Conservation (phyloP, 2,888 invertebrate genomes). For the Agrotis ipsilon region DNA sequence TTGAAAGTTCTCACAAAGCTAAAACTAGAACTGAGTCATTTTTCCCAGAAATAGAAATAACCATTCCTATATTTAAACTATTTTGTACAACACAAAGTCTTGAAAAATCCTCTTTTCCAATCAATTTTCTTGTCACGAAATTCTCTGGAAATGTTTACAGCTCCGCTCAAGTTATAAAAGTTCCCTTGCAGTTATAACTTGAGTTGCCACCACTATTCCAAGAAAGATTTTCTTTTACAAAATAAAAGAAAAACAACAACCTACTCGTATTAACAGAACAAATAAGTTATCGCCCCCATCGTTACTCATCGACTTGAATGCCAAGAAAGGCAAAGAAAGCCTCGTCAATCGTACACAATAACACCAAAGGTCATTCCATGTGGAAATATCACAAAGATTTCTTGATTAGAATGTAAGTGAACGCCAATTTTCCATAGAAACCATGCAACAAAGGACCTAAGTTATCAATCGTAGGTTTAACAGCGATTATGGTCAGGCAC, state of each 20-base stretch:
- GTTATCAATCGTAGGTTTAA: conserved; percentile 52
- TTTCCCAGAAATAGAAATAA: too few species aligned
- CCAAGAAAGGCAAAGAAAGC: conserved; percentile 29
- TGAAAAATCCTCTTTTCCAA: background rate
- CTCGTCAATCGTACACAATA: conserved; percentile 33
- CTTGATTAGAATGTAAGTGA: conserved; percentile 55
- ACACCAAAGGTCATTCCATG: conserved; percentile 60
- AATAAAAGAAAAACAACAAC: conserved; percentile 8
- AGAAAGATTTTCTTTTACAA: background rate
- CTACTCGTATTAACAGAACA: conserved; percentile 1
- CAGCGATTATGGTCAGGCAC: conserved; percentile 52
- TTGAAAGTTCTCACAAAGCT: background rate
- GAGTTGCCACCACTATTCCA: background rate
- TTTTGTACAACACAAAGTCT: background rate
- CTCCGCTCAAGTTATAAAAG: background rate
- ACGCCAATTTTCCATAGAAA: conserved; percentile 49
- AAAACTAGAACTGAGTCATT: background rate
- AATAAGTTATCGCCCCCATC: conserved; percentile 29
- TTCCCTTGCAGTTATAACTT: background rate
- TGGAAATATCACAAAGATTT: conserved; percentile 56
- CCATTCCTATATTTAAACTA: too few species aligned
- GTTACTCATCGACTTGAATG: conserved; percentile 25
- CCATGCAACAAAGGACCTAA: conserved; percentile 26
- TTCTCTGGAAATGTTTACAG: background rate
- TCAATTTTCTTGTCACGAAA: background rate